Base-by-base conservation (phyloP, 2,888 invertebrate species). In the Hesperia comma region DNA sequence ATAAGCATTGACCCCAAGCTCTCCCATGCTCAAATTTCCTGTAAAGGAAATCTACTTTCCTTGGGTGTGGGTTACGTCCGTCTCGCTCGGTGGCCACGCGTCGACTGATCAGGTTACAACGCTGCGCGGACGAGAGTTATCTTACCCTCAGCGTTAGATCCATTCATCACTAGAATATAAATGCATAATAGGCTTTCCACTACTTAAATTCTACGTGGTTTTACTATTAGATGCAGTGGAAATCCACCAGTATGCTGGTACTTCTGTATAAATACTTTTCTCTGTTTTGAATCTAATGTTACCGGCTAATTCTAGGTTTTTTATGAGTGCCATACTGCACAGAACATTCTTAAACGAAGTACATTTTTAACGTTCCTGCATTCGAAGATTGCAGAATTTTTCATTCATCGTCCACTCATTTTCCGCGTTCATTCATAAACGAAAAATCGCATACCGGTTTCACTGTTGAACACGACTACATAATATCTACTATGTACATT, bases 21-120 rank as follows among this genome's bases (percentile, higher is more conserved):
- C 43, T 66, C 60, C 60, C 54, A 60, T 54, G 43, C 60, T 66
- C 60, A 60, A 37, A 40, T 67, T 79, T 81, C 79, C 77, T 78
- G 75, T 74, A 82, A 80, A 84, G 83, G 85, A 85, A 87, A 85
- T 83, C 81, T 70, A 79, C 82, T 85, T 84, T 86, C 82, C 73
- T 75, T 70, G 71, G 76, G 75, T 75, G 75, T 87, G 64, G 53
- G 71, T 87, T 88, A 83, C 80, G 84, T 81, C 79, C 84, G 86
- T 84, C 73, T 73, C 85, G 83, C 79, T 84, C 79, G 77, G 76
- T 80, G 80, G 79, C 71, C 82, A 75, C 74, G 68, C 72, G 72
- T 63, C 79, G 79, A 81, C 72, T 87, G 86, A 84, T 89, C 82
- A 72, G 71, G 74, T 89, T 87, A 80, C 87, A 54, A 14, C 68